These are phyloP conservation scores for Hydropsyche betteni DNA, from an alignment of 2,888 invertebrate species.

Conservation along the genomic window DNA sequence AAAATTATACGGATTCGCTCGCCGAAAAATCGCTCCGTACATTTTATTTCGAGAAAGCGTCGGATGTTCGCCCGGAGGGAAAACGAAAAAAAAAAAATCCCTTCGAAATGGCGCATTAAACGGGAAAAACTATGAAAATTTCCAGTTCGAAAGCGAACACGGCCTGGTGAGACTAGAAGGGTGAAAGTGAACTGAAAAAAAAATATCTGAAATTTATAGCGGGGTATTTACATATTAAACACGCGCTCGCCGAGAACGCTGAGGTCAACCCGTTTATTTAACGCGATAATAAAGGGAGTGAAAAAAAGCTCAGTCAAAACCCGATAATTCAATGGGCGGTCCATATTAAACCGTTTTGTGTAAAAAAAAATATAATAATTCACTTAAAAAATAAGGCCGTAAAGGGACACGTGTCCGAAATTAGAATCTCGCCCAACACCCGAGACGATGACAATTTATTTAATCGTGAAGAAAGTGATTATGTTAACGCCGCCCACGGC, in stretches of 20 bases:
- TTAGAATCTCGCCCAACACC: not conserved
- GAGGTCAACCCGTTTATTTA: conserved; percentile 3
- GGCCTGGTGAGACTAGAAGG: not conserved
- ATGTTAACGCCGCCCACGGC: conserved; percentile 17
- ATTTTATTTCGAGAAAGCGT: conserved; percentile 17
- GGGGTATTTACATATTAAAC: conserved; percentile 47
- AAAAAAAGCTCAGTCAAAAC: no score
- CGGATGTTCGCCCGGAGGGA: conserved; percentile 14
- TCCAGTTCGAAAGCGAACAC: not conserved
- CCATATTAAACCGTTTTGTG: no score
- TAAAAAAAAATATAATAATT: no score
- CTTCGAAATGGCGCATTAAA: conserved; percentile 38
- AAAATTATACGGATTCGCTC: not conserved
- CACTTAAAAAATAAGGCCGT: not conserved
- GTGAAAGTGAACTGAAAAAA: conserved; percentile 23
- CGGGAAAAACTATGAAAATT: conserved; percentile 37
- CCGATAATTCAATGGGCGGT: no score
- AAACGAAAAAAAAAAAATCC: conserved; percentile 35
- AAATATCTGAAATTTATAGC: conserved; percentile 45
- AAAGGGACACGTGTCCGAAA: conserved; percentile 1
- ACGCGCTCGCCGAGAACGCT: conserved; percentile 12
- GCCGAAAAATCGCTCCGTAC: conserved; percentile 6
- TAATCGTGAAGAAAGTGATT: conserved; percentile 33
- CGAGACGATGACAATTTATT: conserved; percentile 22
- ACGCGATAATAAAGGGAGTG: no score